These are phyloP conservation scores for Lasioglossum albipes DNA, from an alignment of 1,140 invertebrate species.

Conservation along the genomic window DNA sequence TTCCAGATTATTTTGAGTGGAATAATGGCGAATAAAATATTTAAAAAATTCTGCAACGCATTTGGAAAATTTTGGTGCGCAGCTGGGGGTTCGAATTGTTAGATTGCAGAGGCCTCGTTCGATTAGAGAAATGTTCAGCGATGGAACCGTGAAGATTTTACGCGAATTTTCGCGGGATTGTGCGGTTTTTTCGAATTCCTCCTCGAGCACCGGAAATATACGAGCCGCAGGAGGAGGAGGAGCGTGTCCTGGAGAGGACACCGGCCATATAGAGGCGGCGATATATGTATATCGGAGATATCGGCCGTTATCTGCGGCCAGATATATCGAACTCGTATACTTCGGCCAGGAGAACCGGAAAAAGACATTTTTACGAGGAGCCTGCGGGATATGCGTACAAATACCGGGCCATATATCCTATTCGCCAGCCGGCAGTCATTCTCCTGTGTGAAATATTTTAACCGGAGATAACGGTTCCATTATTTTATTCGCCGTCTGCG, in stretches of 20 bases:
- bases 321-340: conserved; percentile 71
- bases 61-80: too few species aligned
- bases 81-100: too few species aligned
- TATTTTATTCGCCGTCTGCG: conserved; percentile 33
- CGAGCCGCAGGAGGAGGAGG: conserved; percentile 31
- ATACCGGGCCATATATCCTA: conserved; percentile 51
- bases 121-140: too few species aligned
- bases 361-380: conserved; percentile 72
- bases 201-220: conserved; percentile 24
- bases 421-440: conserved; percentile 39
- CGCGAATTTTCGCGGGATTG: background rate
- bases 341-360: conserved; percentile 55
- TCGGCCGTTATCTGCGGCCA: conserved; percentile 68
- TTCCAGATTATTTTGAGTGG: too few species aligned
- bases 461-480: conserved; percentile 43
- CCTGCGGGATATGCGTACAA: conserved; percentile 62
- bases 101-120: too few species aligned
- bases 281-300: conserved; percentile 69
- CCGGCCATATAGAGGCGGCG: conserved; percentile 44
- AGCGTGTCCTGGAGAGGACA: conserved; percentile 19
- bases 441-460: conserved; percentile 57
- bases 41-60: too few species aligned
- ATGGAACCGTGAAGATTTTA: too few species aligned
- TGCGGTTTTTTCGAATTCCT: conserved; percentile 27
- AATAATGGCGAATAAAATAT: too few species aligned